Evolutionary conservation across 2,797 vertebrate species (phyloP).

Genomic region (Podarcis lilfordi): DNA sequence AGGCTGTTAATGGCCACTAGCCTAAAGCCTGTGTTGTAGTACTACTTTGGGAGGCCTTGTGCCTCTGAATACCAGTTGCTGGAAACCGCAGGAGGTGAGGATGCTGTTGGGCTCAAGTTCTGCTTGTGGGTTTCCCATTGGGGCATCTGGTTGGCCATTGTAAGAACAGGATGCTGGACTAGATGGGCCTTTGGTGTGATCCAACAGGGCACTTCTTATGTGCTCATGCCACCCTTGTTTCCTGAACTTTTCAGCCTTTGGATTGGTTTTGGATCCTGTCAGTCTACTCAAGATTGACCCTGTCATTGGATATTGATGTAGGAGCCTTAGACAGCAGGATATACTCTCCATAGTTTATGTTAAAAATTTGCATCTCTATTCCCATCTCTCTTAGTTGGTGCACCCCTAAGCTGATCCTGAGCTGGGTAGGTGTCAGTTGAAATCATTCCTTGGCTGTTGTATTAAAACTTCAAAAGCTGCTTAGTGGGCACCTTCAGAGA

Average conservation of each 20-base stretch:
- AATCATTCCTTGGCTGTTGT: background rate
- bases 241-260: background rate
- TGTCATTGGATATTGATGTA: background rate
- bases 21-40: no score
- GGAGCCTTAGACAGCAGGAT: no score
- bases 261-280: background rate
- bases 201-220: no score
- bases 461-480: background rate
- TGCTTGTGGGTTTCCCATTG: no score
- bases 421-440: background rate
- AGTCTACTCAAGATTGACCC: background rate
- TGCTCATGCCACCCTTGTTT: background rate
- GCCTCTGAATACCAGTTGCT: no score
- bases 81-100: no score
- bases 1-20: no score
- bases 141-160: no score
- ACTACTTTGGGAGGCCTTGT: no score
- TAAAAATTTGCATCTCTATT: background rate
- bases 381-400: background rate
- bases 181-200: no score
- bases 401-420: background rate
- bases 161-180: no score
- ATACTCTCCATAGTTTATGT: background rate
- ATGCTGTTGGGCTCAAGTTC: no score
- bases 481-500: background rate